A percentile compares a stretch with the other conserved stretches of the same genome.
phyloP scores from a whole-genome alignment of 1,140 invertebrate genomes.

The Magallana gigas region DNA sequence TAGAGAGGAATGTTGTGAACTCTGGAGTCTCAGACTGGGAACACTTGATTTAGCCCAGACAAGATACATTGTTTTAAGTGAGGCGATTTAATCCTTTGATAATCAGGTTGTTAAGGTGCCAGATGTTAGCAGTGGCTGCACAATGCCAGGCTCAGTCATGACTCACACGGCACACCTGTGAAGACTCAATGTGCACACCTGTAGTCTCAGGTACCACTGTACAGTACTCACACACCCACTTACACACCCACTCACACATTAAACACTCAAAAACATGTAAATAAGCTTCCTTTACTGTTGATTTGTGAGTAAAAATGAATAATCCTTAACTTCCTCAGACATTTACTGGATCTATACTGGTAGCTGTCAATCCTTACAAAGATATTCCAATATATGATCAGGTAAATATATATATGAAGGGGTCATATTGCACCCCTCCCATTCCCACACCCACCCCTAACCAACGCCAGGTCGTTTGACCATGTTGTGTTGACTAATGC shows the following conservation, averaged over 20 bases:
- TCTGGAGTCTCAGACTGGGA: background rate
- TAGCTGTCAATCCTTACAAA: conserved; percentile 98
- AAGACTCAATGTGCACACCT: conserved; percentile 5
- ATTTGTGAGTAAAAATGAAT: background rate
- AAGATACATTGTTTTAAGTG: conserved; percentile 38
- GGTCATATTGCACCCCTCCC: no score
- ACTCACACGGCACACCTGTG: conserved; percentile 9
- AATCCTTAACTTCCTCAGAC: conserved; percentile 85
- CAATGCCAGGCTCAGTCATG: background rate
- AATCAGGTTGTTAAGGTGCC: background rate
- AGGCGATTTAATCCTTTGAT: conserved; percentile 33
- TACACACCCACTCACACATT: background rate
- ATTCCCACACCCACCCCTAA: background rate
- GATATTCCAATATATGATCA: conserved; percentile 87
- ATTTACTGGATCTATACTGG: conserved; percentile 97
- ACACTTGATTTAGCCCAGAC: background rate
- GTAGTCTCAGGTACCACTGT: background rate
- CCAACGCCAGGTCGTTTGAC: background rate
- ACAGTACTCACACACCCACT: background rate
- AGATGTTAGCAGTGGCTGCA: background rate
- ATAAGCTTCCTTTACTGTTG: background rate
- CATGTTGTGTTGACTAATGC: no score
- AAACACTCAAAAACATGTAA: background rate
- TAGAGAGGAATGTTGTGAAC: background rate
- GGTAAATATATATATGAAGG: conserved; percentile 82